Conservation (phyloP, 2,888 invertebrate genomes). For the Adela reaumurella region DNA sequence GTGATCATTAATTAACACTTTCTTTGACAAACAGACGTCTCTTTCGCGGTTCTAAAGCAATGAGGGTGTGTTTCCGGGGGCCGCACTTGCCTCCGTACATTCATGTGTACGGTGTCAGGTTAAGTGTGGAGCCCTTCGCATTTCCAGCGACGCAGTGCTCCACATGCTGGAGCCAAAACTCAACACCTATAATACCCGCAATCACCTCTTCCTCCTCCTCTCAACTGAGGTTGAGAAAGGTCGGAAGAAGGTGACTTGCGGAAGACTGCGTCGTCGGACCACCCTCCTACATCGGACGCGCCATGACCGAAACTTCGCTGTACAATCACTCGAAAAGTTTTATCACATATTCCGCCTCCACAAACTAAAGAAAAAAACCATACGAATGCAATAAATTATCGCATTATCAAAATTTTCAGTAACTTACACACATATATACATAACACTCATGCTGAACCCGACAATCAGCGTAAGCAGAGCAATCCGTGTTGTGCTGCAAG, state of each 20-base stretch:
- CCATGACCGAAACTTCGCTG: neutral
- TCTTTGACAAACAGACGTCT: too few species aligned
- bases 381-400: too few species aligned
- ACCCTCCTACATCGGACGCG: neutral
- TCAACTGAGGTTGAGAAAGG: neutral
- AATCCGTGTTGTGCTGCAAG: too few species aligned
- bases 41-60: too few species aligned
- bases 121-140: neutral
- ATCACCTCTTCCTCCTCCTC: neutral
- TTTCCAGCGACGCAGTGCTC: slow-evolving; percentile 9
- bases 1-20: too few species aligned
- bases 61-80: neutral
- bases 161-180: slow-evolving; percentile 7
- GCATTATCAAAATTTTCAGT: too few species aligned
- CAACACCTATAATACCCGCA: neutral
- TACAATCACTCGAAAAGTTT: too few species aligned
- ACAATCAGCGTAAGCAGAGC: too few species aligned
- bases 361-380: too few species aligned
- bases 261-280: neutral
- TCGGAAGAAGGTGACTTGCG: neutral
- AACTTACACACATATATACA: too few species aligned
- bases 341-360: too few species aligned
- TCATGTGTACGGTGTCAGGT: neutral
- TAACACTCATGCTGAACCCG: too few species aligned
- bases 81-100: neutral